Conservation (phyloP, 2,113 vertebrate species). For the Seriola aureovittata region DNA sequence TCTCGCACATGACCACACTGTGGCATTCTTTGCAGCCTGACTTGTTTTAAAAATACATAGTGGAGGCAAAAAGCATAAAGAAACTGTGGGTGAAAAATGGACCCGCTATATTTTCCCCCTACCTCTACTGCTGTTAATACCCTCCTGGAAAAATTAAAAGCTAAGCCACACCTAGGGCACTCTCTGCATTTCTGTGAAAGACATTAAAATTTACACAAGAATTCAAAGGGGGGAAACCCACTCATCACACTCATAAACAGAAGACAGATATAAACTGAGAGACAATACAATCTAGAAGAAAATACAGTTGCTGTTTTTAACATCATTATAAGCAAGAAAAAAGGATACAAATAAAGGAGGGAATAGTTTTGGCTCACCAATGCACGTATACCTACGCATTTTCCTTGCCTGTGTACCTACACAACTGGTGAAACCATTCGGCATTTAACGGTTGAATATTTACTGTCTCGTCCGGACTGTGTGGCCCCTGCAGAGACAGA, state of each 20-base stretch:
- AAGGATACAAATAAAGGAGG: slow-evolving; percentile 88
- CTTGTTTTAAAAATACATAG: slow-evolving; percentile 50
- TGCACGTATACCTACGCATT: slow-evolving; percentile 99
- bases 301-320: slow-evolving; percentile 62
- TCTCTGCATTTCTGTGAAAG: slow-evolving; percentile 39
- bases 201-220: slow-evolving; percentile 40
- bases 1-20: slow-evolving; percentile 59
- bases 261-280: slow-evolving; percentile 74
- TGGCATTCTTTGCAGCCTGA: slow-evolving; percentile 50
- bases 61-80: slow-evolving; percentile 33
- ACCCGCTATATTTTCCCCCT: slow-evolving; percentile 31
- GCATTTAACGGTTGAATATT: slow-evolving; percentile 99
- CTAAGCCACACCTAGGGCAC: slow-evolving; percentile 62
- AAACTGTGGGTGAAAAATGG: slow-evolving; percentile 32
- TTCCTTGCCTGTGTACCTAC: slow-evolving; percentile 95
- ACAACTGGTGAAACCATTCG: slow-evolving; percentile 96
- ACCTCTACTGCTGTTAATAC: slow-evolving; percentile 56
- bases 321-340: slow-evolving; percentile 78
- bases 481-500: slow-evolving; percentile 95
- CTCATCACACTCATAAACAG: slow-evolving; percentile 74
- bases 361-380: slow-evolving; percentile 99
- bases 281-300: slow-evolving; percentile 70
- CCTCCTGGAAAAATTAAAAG: slow-evolving; percentile 41
- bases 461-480: slow-evolving; percentile 99
- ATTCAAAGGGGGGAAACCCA: slow-evolving; percentile 48